Base-by-base conservation (phyloP, 2,113 vertebrate genomes). In the Stigmatopora argus region DNA sequence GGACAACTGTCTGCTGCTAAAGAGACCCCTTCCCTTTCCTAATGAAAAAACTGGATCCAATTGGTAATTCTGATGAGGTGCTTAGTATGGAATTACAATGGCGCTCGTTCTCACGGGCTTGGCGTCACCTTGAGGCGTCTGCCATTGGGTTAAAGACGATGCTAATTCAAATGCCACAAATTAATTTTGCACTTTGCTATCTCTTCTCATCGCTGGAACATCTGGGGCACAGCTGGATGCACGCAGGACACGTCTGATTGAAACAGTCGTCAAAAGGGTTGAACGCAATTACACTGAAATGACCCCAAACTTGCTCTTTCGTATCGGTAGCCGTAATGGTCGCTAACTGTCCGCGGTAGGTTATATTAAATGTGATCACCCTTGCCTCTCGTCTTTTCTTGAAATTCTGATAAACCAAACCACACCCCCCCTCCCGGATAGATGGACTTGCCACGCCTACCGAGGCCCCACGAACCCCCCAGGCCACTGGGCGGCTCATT, bases 61-160 rank as follows among this genome's bases (percentile, higher is more conserved):
- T 92, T 90, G 93, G 92, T 95, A 93, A 95, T 96, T 93, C 92
- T 92, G 93, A 93, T 92, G 93, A 94, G 92, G 89, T 82, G 69
- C 89, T 88, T 86, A 84, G 91, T 84, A 89, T 88, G 92, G 93
- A 95, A 95, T 94, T 92, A 93, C 93, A 95, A 95, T 92, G 90
- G 90, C 87, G 90, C 86, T 90, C 89, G 87, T 90, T 91, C 91
- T 79, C 89, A 88, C 85, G 89, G 55, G 72, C 87, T 90, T 88
- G 90, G 89, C 92, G 91, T 95, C 94, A 96, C 95, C 94, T 95
- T 94, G 93, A 94, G 91, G 92, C 90, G 93, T 95, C 92, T 91
- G 93, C 96, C 95, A 95, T 91, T 91, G 92, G 92, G 94, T 95
- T 96, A 94, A 96, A 96, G 94, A 95, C 94, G 93, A 95, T 92